Evolutionary conservation across 2,888 invertebrate species (phyloP).

Genomic region (Anarsia innoxiella): DNA sequence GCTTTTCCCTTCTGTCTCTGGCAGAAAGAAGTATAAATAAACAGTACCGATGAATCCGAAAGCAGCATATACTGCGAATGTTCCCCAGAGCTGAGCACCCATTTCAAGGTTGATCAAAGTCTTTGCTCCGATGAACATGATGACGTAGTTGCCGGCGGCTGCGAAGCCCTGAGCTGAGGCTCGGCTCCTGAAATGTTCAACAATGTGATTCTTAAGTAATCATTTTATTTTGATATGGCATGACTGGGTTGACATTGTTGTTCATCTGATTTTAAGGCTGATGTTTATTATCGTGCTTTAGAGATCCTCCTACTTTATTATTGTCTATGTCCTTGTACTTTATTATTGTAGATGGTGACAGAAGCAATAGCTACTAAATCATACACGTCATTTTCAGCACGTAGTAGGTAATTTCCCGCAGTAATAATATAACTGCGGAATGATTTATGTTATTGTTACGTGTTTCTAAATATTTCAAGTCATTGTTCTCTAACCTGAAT

Average conservation of each 20-base stretch:
- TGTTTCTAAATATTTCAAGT: no score
- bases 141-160: constrained; percentile 69
- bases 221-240: background rate
- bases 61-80: constrained; percentile 64
- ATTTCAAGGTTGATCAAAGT: constrained; percentile 67
- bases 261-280: background rate
- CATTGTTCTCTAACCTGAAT: constrained; percentile 70
- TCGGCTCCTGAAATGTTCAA: constrained; percentile 54
- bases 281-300: background rate
- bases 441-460: no score
- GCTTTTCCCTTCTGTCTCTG: constrained; percentile 73
- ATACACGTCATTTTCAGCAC: no score
- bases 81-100: constrained; percentile 56
- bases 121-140: constrained; percentile 70
- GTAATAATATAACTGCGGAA: no score
- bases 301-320: background rate
- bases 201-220: background rate
- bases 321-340: no score
- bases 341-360: no score
- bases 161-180: constrained; percentile 69
- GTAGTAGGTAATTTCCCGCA: no score
- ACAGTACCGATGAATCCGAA: constrained; percentile 62
- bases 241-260: no score
- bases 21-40: constrained; percentile 67
- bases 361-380: no score